Base-by-base conservation (phyloP, 2,113 vertebrate species). In the Gallinago paraguaiae region DNA sequence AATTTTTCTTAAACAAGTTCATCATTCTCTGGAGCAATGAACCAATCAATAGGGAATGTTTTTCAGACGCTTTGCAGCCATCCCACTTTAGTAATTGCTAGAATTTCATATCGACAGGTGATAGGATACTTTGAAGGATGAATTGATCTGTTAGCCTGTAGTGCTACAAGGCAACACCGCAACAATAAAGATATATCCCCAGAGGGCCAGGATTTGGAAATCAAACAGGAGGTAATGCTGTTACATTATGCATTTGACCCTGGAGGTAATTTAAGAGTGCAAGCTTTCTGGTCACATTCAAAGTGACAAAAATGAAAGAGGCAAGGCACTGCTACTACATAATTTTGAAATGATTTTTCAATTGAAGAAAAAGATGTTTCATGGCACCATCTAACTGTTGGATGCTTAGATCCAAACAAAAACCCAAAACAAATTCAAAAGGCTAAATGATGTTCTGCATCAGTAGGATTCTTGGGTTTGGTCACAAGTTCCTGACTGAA, bases 1-100 rank as follows among this genome's bases (percentile, higher is more conserved):
- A 97, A 97, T 98, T 97, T 98, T 98, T 98, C 97, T 98, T 98
- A 97, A 98, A 98, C 97, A 98, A 98, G 96, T 98, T 98, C 95
- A 97, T 97, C 97, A 97, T 98, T 97, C 91, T 97, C 95, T 93
- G 88, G 91, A 98, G 96, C 94, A 96, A 96, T 43, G 70, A 97
- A 79, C 67, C 88, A 97, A 98, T 98, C 98, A 97, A 98, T 98
- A 97, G 45, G n/a, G 87, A 97, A 97, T 97, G 95, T 97, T 98
- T 98, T 97, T 97, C 94, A 97, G 96, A 94, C 11, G 63, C 94
- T 98, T 98, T 97, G 92, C 95, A 97, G 93, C 82, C 96, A 94
- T 94, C 69, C 81, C 93, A 95, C 94, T 97, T 97, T 82, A 97
- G 94, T 97, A 98, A 97, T 97, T 98, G 97, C 96, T 97, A 91